Evolutionary conservation across 2,797 vertebrate species (phyloP).

Genomic region (Periophthalmus magnuspinnatus): DNA sequence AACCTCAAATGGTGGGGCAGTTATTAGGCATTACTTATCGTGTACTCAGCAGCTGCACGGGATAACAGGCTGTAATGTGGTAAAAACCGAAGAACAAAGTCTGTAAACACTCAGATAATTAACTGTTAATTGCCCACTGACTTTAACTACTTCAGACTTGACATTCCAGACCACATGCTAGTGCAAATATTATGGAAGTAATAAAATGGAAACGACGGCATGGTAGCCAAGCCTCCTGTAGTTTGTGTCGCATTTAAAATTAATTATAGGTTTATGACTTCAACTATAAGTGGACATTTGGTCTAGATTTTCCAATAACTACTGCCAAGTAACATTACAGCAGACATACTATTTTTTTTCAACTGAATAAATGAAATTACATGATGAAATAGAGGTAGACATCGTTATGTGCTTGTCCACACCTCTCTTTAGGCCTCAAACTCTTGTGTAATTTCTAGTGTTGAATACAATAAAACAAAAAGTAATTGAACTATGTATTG

Average conservation of each 20-base stretch:
- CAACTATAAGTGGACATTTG: neutral
- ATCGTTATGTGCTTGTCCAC: neutral
- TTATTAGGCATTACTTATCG: conserved; percentile 30
- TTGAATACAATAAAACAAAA: neutral
- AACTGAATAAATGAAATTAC: neutral
- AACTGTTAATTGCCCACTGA: neutral
- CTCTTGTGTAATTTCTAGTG: neutral
- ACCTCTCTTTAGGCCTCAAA: neutral
- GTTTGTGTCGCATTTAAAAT: neutral
- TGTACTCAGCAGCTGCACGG: neutral
- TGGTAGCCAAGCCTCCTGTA: neutral
- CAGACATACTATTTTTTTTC: neutral
- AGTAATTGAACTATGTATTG: neutral
- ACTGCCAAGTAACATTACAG: neutral
- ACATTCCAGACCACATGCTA: conserved; percentile 7
- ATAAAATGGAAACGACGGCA: neutral
- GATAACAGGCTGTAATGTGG: neutral
- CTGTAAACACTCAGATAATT: conserved; percentile 6
- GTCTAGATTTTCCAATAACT: neutral
- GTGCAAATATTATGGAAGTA: conserved; percentile 1
- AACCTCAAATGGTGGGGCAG: conserved; percentile 6
- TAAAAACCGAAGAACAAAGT: neutral
- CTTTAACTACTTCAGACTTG: neutral
- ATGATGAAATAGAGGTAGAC: neutral
- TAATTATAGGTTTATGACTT: neutral